Percentiles rank a stretch among this genome's conserved stretches.
Conservation (phyloP, 2,797 vertebrate genomes). For the Podarcis siculus region DNA sequence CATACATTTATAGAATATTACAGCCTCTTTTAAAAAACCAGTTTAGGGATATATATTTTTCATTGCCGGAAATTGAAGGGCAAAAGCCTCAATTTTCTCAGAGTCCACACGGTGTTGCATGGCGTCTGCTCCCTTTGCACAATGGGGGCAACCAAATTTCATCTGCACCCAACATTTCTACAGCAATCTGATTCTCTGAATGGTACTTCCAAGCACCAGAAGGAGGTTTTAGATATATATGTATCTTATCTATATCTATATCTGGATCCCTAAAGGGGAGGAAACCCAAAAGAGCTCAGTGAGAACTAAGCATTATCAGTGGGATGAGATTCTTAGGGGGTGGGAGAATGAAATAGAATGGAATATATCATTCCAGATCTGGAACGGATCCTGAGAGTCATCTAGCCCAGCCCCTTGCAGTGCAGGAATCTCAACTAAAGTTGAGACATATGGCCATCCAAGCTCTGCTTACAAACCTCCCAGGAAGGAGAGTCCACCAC, state of each 20-base stretch:
- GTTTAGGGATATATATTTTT: neutral
- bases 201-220: too few species aligned
- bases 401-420: too few species aligned
- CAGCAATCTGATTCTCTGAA: too few species aligned
- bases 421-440: too few species aligned
- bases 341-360: neutral
- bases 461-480: too few species aligned
- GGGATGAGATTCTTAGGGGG: neutral
- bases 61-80: neutral
- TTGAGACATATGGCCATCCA: too few species aligned
- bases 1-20: neutral
- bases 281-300: neutral
- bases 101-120: neutral
- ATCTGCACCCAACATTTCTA: neutral
- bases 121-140: neutral
- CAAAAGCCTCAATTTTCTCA: neutral
- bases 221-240: too few species aligned
- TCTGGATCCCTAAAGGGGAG: neutral
- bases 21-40: neutral
- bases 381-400: too few species aligned
- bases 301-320: neutral
- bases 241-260: too few species aligned
- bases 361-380: neutral
- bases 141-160: neutral
- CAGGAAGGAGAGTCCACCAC: too few species aligned